Evolutionary conservation across 2,797 vertebrate genomes (phyloP), one percentile per base, ranked within the genome.

Genomic region (Meriones psammophilus): DNA sequence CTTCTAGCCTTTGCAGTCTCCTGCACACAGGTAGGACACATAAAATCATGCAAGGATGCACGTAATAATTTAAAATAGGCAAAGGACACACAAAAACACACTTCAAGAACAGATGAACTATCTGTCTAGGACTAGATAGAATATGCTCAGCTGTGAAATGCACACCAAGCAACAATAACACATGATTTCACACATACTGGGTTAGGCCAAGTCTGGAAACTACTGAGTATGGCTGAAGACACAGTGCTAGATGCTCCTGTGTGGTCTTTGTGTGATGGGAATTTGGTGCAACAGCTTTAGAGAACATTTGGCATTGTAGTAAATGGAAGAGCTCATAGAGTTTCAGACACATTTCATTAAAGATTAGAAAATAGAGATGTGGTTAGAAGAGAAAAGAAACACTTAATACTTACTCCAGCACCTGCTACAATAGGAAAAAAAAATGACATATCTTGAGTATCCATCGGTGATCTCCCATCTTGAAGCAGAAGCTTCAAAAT

Each of bases 311-410:
- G 15, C 36, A 46, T 83, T 90, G 30, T 50, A 50, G 42, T 46
- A 88, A 86, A 17, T 74, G 30, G 64, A 22, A 96, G 66, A 68
- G 12, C 8, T 39, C 13, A 60, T n/a, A 54, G 36, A 88, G 12
- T 83, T 8, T 42, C 78, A 68, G 83, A 42, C 13, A 13, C 36
- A 42, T 79, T 95, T 86, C 54, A 66, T 22, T 22, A 93, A 85
- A 85, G 30, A 4, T 89, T 90, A 90, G 88, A 69, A 88, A 92
- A 78, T 62, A 73, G 54, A 85, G 30, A 73, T 60, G 30, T 89
- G 20, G 89, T 76, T 30, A n/a, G 0, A 84, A 74, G 10, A 94
- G 73, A 36, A 95, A 92, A 88, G 68, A 76, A 89, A 28, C 62
- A 56, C 26, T 88, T 22, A 13, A 22, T 60, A 10, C 83, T 94